Evolutionary conservation across 2,888 invertebrate genomes (phyloP).

Genomic region (Sinodicranocentrus sp.): DNA sequence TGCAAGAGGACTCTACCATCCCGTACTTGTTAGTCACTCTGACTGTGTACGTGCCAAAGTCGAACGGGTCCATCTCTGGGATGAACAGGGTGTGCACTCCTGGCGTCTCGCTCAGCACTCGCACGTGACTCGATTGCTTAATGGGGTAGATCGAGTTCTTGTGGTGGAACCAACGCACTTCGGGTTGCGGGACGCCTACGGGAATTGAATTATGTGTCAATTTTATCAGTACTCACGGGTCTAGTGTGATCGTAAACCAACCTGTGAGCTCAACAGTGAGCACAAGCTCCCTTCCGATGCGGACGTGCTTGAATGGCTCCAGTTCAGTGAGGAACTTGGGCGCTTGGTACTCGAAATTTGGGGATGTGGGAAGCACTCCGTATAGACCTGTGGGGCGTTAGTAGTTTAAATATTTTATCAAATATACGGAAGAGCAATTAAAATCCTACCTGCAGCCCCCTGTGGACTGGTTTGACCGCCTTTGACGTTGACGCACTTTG

Average conservation of each 20-base stretch:
- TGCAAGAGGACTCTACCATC: constrained; percentile 77
- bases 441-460: neutral
- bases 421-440: neutral
- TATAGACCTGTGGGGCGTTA: constrained; percentile 1
- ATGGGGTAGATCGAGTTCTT: constrained; percentile 52
- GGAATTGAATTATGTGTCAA: too few relatives aligned
- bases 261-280: constrained; percentile 67
- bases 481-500: constrained; percentile 53
- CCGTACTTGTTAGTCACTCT: constrained; percentile 87
- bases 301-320: constrained; percentile 61
- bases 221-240: too few relatives aligned
- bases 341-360: constrained; percentile 46
- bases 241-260: constrained; percentile 13
- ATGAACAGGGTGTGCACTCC: constrained; percentile 87
- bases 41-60: constrained; percentile 86
- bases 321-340: constrained; percentile 30
- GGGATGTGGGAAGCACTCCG: neutral
- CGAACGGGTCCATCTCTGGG: constrained; percentile 85
- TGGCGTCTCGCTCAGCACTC: constrained; percentile 77
- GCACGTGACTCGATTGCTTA: constrained; percentile 16
- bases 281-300: constrained; percentile 70
- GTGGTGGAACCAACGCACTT: constrained; percentile 60
- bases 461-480: constrained; percentile 21
- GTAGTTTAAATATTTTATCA: neutral
- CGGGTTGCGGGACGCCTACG: constrained; percentile 36